A percentile compares a stretch with the other conserved stretches of the same genome.
These are phyloP conservation scores for Entosphenus tridentatus DNA, from an alignment of 2,113 vertebrate genomes.

Conservation along the genomic window DNA sequence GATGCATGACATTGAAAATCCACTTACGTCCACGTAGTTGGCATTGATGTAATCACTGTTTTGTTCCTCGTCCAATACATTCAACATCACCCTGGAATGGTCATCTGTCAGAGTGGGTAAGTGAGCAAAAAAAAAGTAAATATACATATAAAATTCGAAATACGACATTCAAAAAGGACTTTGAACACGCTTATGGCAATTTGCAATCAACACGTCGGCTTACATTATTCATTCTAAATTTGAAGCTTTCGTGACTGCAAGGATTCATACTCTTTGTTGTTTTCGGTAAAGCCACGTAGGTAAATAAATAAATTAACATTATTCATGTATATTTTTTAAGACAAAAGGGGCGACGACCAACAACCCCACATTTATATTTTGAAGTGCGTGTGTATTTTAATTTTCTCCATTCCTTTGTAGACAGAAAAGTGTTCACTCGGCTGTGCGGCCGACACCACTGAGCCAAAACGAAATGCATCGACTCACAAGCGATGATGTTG, in stretches of 20 bases:
- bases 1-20: slow-evolving; percentile 17
- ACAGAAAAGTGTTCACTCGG: background rate
- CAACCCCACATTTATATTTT: background rate
- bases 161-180: too few relatives aligned
- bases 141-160: too few relatives aligned
- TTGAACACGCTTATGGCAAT: too few relatives aligned
- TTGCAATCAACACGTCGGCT: too few relatives aligned
- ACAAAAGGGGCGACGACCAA: background rate
- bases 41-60: slow-evolving; percentile 99
- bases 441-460: too few relatives aligned
- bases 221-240: too few relatives aligned
- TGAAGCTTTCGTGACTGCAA: too few relatives aligned
- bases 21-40: slow-evolving; percentile 99
- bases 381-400: background rate
- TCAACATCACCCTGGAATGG: slow-evolving; percentile 94
- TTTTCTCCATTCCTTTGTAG: background rate
- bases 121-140: slow-evolving; percentile 7
- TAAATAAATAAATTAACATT: too few relatives aligned
- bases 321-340: background rate
- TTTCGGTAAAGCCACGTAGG: too few relatives aligned
- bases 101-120: slow-evolving; percentile 41
- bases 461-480: too few relatives aligned
- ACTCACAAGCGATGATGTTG: slow-evolving; percentile 97
- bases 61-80: slow-evolving; percentile 88
- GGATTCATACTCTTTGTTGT: too few relatives aligned